phyloP scores from a whole-genome alignment of 2,888 invertebrate genomes.

The Lithophane ornitopus region DNA sequence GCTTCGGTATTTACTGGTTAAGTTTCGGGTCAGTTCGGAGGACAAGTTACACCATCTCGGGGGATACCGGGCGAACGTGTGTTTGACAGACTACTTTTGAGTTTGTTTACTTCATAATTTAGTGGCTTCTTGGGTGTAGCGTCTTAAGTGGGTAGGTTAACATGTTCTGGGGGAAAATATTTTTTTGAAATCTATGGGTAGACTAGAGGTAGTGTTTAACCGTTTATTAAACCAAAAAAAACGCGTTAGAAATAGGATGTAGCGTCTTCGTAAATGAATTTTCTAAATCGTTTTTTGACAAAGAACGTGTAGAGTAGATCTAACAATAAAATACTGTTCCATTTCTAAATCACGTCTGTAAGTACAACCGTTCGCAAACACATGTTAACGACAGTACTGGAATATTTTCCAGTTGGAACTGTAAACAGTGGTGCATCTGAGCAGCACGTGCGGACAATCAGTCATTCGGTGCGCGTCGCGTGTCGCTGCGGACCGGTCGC shows the following conservation, averaged over 20 bases:
- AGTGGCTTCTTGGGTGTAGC: constrained; percentile 41
- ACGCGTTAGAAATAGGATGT: too few relatives aligned
- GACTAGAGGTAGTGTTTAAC: too few relatives aligned
- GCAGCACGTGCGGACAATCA: constrained; percentile 74
- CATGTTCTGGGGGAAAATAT: background rate
- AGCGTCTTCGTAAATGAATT: too few relatives aligned
- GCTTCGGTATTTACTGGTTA: constrained; percentile 89
- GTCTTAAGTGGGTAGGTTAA: constrained; percentile 14
- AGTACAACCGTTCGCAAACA: constrained; percentile 30
- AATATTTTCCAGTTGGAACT: constrained; percentile 50
- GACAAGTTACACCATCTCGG: constrained; percentile 78
- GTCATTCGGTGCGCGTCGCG: constrained; percentile 75
- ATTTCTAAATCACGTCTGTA: constrained; percentile 47
- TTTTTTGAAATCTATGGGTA: too few relatives aligned
- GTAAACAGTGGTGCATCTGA: constrained; percentile 62
- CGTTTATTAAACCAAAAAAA: too few relatives aligned
- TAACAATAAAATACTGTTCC: background rate
- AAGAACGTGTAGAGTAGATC: background rate
- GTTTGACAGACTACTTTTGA: constrained; percentile 66
- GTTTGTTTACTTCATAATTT: constrained; percentile 60
- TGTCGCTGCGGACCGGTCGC: constrained; percentile 54
- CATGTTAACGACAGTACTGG: constrained; percentile 43
- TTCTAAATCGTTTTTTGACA: background rate
- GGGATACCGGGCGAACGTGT: constrained; percentile 73
- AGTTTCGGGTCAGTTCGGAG: constrained; percentile 86